Evolutionary conservation across 2,797 vertebrate species (phyloP).

Genomic region (Austrolebias charrua): DNA sequence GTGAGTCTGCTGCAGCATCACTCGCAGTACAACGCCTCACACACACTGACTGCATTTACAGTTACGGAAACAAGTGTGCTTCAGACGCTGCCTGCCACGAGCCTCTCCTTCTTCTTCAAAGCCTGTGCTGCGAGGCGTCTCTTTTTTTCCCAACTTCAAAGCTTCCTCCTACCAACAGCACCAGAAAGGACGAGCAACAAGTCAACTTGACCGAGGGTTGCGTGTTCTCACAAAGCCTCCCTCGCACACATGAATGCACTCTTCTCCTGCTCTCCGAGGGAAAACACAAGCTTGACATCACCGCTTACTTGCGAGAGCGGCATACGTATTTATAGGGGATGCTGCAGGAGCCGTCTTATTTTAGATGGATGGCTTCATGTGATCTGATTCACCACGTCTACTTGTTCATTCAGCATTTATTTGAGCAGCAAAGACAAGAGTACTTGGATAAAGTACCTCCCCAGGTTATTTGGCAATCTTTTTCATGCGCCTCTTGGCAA

Average conservation of each 20-base stretch:
- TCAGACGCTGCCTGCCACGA: conserved; percentile 45
- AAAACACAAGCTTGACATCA: conserved; percentile 48
- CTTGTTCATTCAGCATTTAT: conserved; percentile 53
- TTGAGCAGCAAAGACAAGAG: conserved; percentile 33
- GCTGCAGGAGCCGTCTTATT: conserved; percentile 31
- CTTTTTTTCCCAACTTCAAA: conserved; percentile 66
- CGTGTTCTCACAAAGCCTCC: conserved; percentile 28
- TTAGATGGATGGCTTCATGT: conserved; percentile 50
- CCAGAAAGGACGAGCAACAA: conserved; percentile 54
- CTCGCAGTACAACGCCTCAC: conserved; percentile 15
- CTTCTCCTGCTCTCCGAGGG: conserved; percentile 27
- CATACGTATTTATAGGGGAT: conserved; percentile 35
- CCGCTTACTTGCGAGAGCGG: conserved; percentile 26
- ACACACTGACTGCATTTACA: conserved; percentile 57
- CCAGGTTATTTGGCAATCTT: conserved; percentile 44
- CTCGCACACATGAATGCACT: conserved; percentile 2
- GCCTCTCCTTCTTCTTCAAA: conserved; percentile 63
- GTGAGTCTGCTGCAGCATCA: not conserved
- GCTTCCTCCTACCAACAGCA: conserved; percentile 58
- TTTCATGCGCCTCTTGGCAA: conserved; percentile 54
- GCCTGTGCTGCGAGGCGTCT: conserved; percentile 60
- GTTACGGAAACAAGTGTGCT: conserved; percentile 36
- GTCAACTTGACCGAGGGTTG: conserved; percentile 65
- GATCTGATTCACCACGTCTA: conserved; percentile 41
- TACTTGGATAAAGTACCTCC: conserved; percentile 40